Evolutionary conservation across 2,888 invertebrate genomes (phyloP).

Genomic region (Alentia gelatinosa): DNA sequence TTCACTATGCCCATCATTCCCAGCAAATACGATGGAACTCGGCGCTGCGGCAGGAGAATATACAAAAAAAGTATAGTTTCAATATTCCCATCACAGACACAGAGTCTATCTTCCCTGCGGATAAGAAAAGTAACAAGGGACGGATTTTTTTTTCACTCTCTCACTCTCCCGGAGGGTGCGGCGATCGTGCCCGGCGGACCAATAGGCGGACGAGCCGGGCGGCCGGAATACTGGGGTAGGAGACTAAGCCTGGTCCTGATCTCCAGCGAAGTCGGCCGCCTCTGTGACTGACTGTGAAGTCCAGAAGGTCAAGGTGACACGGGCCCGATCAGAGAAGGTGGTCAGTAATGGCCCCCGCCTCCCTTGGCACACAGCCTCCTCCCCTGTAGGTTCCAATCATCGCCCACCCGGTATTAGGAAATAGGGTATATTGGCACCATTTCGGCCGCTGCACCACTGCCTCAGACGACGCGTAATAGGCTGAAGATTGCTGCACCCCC

Average conservation of each 20-base stretch:
- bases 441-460: neutral
- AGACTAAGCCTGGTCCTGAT: slow-evolving; percentile 6
- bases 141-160: too few species aligned
- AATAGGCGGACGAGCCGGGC: neutral
- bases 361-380: neutral
- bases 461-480: neutral
- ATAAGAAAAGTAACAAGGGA: neutral
- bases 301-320: neutral
- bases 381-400: neutral
- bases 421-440: neutral
- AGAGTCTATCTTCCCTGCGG: slow-evolving; percentile 15
- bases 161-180: neutral
- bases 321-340: neutral
- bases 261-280: neutral
- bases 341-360: neutral
- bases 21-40: too few species aligned
- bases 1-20: too few species aligned
- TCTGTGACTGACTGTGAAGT: neutral
- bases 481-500: neutral
- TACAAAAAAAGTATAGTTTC: neutral
- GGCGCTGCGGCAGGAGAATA: too few species aligned
- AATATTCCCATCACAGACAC: neutral
- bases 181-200: neutral
- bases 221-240: neutral
- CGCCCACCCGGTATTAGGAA: neutral